These are phyloP conservation scores for Scolanthus callimorphus DNA, from an alignment of 92 coral and sea anemone genomes.

Conservation along the genomic window DNA sequence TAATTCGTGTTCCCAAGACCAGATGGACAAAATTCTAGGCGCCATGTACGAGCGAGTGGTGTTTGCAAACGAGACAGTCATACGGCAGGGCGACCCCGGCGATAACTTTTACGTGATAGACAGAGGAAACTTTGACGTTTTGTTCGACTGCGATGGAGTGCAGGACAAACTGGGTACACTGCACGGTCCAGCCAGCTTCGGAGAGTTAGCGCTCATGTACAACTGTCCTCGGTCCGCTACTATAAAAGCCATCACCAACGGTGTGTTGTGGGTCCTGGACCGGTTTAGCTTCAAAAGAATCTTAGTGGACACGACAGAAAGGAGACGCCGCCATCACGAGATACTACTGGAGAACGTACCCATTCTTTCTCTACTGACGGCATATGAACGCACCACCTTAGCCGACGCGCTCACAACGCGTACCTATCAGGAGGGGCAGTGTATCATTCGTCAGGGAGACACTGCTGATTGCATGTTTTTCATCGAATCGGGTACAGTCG, in stretches of 20 bases:
- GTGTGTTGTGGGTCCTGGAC: conserved; percentile 47
- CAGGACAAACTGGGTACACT: conserved; percentile 24
- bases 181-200: conserved; percentile 45
- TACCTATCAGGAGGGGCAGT: conserved; percentile 30
- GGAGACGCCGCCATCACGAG: conserved; percentile 38
- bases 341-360: conserved; percentile 32
- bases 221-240: conserved; percentile 60
- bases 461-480: conserved; percentile 38
- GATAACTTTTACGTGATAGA: conserved; percentile 54
- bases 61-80: conserved; percentile 22
- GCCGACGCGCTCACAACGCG: conserved; percentile 47
- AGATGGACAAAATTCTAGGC: conserved; percentile 26
- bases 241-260: conserved; percentile 26
- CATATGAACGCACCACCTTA: conserved; percentile 37
- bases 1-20: conserved; percentile 43
- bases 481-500: conserved; percentile 44
- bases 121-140: conserved; percentile 42
- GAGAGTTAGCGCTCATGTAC: conserved; percentile 47
- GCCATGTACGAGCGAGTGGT: conserved; percentile 56
- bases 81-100: conserved; percentile 46
- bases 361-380: conserved; percentile 30
- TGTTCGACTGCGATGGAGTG: conserved; percentile 19
- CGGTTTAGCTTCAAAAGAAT: conserved; percentile 44
- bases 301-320: conserved; percentile 47
- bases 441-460: conserved; percentile 40